Evolutionary conservation across 2,113 vertebrate genomes (phyloP), one percentile per base, ranked within the genome.

Genomic region (Calyptommatus sinebrachiatus): DNA sequence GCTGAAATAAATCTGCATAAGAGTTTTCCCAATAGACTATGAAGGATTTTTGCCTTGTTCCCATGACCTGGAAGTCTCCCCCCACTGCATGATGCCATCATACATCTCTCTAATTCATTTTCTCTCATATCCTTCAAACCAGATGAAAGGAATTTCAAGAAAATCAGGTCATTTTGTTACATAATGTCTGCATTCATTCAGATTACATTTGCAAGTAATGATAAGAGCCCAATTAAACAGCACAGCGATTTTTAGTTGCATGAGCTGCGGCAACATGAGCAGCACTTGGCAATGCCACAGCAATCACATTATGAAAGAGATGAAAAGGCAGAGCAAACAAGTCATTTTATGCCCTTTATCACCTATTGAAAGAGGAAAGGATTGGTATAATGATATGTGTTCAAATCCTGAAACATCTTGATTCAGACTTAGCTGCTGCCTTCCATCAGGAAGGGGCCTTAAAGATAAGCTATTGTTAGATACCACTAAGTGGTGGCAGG

Each of bases 91-190:
- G 41, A 50, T 50, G 63, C 45, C 26, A 77, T 68, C 28, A 28
- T 29, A 77, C 11, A 53, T 68, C 63, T 5, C 6, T 28, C 35
- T 65, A 12, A 29, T 68, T 77, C 46, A 31, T 24, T 31, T 9
- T 63, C 20, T 28, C 45, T 61, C n/a, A 10, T n/a, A 53, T 72
- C 63, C 75, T 77, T 67, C 63, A 50, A 66, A 62, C 18, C 29
- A 21, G 45, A 68, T 77, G 46, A 77, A 68, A 53, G 63, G 53
- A 53, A 77, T 53, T 53, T 29, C 63, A 68, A 53, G 67, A 77
- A 53, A 77, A 77, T 28, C 76, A 77, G 76, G 63, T 68, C 76
- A 68, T 65, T 77, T 68, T 65, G 45, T 63, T 76, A 76, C 53
- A 57, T 57, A 76, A 68, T 77, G 53, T 57, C 46, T 77, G 63